Percentiles rank a stretch among this genome's conserved stretches.
Conservation (phyloP, 2,113 vertebrate genomes). For the Phylloscopus whistleri region DNA sequence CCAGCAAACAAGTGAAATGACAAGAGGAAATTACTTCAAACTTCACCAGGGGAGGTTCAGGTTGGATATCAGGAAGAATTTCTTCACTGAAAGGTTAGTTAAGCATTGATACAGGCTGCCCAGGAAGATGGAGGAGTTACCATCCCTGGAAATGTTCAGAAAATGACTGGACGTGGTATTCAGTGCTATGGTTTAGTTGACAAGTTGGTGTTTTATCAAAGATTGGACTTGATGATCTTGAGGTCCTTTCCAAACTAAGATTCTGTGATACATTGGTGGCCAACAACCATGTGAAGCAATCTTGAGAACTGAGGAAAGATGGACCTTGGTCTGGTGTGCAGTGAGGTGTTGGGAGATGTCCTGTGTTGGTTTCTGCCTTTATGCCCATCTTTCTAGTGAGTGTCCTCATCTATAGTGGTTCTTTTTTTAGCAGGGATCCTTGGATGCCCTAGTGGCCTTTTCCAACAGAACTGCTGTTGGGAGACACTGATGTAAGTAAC, state of each 20-base stretch:
- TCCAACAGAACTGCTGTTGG: not conserved
- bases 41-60: not conserved
- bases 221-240: not conserved
- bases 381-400: not conserved
- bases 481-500: not conserved
- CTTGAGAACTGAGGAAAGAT: not conserved
- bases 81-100: not conserved
- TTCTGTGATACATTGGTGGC: not conserved
- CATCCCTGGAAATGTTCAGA: not conserved
- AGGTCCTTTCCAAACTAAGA: not conserved
- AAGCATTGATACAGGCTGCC: not conserved
- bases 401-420: not conserved
- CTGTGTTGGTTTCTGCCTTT: not conserved
- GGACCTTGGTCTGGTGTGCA: not conserved
- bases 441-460: not conserved
- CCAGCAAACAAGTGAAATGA: not conserved
- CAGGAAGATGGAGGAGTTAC: not conserved
- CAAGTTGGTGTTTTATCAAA: not conserved
- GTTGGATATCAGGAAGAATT: not conserved
- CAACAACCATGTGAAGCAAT: fast-evolving
- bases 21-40: not conserved
- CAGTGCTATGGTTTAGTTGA: not conserved
- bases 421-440: not conserved
- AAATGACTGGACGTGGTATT: fast-evolving
- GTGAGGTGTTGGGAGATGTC: not conserved